Percentiles rank a stretch among this genome's conserved stretches.
These are phyloP conservation scores for Pachyseris speciosa DNA, from an alignment of 64 coral and sea anemone genomes.

Conservation along the genomic window DNA sequence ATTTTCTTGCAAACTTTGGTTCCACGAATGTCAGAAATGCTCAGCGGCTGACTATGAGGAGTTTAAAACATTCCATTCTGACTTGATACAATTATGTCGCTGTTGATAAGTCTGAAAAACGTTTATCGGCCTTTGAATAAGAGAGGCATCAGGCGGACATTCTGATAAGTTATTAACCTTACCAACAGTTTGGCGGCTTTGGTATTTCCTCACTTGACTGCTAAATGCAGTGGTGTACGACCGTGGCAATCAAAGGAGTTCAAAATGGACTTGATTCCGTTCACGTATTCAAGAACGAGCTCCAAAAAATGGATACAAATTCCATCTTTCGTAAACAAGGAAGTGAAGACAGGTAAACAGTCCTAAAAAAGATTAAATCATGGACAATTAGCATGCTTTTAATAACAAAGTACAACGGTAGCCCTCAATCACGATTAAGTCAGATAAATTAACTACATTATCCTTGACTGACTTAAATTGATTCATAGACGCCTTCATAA, in stretches of 20 bases:
- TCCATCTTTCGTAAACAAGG: constrained; percentile 56
- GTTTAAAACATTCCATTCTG: too few species aligned
- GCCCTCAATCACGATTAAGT: too few species aligned
- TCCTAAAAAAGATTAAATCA: constrained; percentile 46
- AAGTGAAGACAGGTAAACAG: constrained; percentile 90
- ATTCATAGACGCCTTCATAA: too few species aligned
- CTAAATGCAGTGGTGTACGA: constrained; percentile 82
- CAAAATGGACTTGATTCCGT: constrained; percentile 28
- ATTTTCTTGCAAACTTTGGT: too few species aligned
- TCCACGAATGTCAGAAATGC: too few species aligned
- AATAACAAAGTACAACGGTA: background rate
- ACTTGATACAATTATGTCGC: too few species aligned
- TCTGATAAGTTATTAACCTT: background rate
- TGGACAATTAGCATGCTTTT: background rate
- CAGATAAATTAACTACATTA: too few species aligned
- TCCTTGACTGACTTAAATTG: too few species aligned
- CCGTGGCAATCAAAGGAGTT: constrained; percentile 77
- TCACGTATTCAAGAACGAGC: constrained; percentile 46
- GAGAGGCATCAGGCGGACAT: too few species aligned
- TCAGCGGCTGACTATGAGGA: too few species aligned
- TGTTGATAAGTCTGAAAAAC: too few species aligned
- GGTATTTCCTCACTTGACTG: constrained; percentile 71
- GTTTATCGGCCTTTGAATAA: too few species aligned
- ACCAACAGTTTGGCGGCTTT: constrained; percentile 75
- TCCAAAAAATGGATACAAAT: constrained; percentile 51